A percentile compares a stretch with the other conserved stretches of the same genome.
Conservation (phyloP, 2,888 invertebrate genomes). For the Leptinotarsa tumamoca region DNA sequence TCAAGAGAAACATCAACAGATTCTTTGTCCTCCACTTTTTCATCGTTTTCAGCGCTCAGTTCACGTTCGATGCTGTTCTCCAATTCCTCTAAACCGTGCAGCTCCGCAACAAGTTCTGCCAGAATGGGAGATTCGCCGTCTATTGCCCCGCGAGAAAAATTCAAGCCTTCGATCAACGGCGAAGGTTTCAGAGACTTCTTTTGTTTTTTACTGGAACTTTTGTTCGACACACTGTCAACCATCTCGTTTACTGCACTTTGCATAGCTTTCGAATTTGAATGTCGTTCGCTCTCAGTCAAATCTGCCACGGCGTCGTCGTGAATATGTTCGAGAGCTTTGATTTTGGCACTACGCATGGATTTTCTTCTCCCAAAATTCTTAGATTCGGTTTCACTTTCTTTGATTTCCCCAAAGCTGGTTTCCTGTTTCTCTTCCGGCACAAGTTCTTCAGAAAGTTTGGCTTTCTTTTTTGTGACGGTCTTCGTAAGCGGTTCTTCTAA, state of each 20-base stretch:
- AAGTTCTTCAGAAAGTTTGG: background rate
- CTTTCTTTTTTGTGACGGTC: constrained; percentile 2
- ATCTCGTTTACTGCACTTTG: constrained; percentile 10
- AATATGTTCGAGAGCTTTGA: constrained; percentile 55
- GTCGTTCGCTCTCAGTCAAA: constrained; percentile 47
- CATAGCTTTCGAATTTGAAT: constrained; percentile 20
- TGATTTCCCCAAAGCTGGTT: constrained; percentile 9
- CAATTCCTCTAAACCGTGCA: constrained; percentile 44
- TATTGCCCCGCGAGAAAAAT: constrained; percentile 8
- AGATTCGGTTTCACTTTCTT: constrained; percentile 27
- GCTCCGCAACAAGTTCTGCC: constrained; percentile 43
- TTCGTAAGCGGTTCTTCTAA: background rate
- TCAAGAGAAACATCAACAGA: background rate
- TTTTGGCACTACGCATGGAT: constrained; percentile 51
- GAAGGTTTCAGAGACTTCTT: constrained; percentile 21
- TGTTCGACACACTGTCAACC: constrained; percentile 15
- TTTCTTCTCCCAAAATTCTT: constrained; percentile 35
- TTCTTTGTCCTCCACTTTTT: constrained; percentile 23
- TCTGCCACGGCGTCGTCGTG: constrained; percentile 53
- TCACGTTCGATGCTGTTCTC: constrained; percentile 47
- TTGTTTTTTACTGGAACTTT: constrained; percentile 27
- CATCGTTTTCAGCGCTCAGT: constrained; percentile 37
- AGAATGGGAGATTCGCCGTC: constrained; percentile 35
- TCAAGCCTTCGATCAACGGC: constrained; percentile 7
- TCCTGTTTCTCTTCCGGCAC: background rate